These are phyloP conservation scores for Varanus salvator DNA, from an alignment of 2,113 vertebrate species.

Conservation along the genomic window DNA sequence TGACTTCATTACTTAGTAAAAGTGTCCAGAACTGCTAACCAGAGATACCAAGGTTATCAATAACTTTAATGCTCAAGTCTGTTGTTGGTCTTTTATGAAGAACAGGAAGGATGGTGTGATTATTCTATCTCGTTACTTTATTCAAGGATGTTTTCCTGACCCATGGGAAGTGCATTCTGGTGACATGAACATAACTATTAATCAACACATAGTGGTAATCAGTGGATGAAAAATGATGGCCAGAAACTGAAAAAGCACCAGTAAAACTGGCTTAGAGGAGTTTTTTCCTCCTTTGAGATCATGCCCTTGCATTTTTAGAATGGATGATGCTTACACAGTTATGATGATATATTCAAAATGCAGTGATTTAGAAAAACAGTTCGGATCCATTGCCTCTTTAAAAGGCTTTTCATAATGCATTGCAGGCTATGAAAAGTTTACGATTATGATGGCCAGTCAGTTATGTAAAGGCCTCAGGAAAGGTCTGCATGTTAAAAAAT, in stretches of 20 bases:
- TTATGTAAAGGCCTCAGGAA: conserved; percentile 54
- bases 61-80: conserved; percentile 62
- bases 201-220: conserved; percentile 82
- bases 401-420: conserved; percentile 20
- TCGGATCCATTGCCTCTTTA: conserved; percentile 59
- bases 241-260: conserved; percentile 70
- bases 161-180: conserved; percentile 77
- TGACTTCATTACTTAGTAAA: conserved; percentile 72
- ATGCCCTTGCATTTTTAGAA: conserved; percentile 70
- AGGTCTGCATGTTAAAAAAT: too few relatives aligned
- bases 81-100: conserved; percentile 58
- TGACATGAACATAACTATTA: conserved; percentile 80
- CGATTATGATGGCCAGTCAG: conserved; percentile 53
- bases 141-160: conserved; percentile 75
- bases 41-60: conserved; percentile 66
- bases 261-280: conserved; percentile 51
- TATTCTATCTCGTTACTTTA: conserved; percentile 66
- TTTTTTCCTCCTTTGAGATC: conserved; percentile 67
- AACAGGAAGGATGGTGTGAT: conserved; percentile 73
- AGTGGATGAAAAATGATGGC: conserved; percentile 79
- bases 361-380: conserved; percentile 66
- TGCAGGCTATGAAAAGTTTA: conserved; percentile 48
- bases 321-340: conserved; percentile 72
- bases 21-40: conserved; percentile 65
- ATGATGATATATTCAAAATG: conserved; percentile 73